These are phyloP conservation scores for Ophiothrix spiculata DNA, from an alignment of 35 echinoderm and acorn worm species.

Conservation along the genomic window DNA sequence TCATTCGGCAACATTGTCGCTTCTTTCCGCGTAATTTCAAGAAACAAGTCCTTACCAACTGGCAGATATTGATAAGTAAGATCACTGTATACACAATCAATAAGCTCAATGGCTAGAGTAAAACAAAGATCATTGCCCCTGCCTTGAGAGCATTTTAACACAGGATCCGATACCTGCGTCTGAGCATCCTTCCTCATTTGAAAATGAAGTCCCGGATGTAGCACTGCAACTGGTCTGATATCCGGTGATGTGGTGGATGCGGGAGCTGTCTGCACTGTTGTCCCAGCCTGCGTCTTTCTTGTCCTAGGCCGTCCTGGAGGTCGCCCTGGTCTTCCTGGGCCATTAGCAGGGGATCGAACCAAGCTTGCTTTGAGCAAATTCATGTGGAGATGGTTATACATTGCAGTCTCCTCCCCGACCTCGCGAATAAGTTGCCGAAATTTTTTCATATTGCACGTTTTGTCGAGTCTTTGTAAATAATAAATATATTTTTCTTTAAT, in stretches of 20 bases:
- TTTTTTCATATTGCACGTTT: slow-evolving; percentile 26
- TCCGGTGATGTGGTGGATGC: not conserved
- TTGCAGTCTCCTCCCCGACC: slow-evolving; percentile 26
- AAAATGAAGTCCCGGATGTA: not conserved
- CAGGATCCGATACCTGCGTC: not conserved
- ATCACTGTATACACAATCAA: slow-evolving; percentile 25
- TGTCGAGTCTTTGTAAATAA: not conserved
- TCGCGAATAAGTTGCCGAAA: slow-evolving; percentile 39
- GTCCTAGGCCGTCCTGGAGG: not conserved
- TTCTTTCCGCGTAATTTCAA: slow-evolving; percentile 25
- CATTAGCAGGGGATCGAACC: slow-evolving; percentile 19
- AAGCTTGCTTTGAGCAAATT: slow-evolving; percentile 27
- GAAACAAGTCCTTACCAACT: not conserved
- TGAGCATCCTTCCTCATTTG: not conserved
- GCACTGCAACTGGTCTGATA: not conserved
- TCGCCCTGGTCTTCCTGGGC: not conserved
- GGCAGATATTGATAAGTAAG: slow-evolving; percentile 22
- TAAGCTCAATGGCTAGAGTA: slow-evolving; percentile 21
- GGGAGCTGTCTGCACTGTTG: not conserved
- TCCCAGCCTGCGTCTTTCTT: not conserved
- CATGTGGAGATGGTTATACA: slow-evolving; percentile 45
- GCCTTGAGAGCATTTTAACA: not conserved
- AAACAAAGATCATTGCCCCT: not conserved
- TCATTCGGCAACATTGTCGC: slow-evolving; percentile 7
- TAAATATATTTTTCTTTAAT: not conserved